Percentiles rank a stretch among this genome's conserved stretches.
Conservation (phyloP, 2,888 invertebrate species). For the Polymixis lichenea region DNA sequence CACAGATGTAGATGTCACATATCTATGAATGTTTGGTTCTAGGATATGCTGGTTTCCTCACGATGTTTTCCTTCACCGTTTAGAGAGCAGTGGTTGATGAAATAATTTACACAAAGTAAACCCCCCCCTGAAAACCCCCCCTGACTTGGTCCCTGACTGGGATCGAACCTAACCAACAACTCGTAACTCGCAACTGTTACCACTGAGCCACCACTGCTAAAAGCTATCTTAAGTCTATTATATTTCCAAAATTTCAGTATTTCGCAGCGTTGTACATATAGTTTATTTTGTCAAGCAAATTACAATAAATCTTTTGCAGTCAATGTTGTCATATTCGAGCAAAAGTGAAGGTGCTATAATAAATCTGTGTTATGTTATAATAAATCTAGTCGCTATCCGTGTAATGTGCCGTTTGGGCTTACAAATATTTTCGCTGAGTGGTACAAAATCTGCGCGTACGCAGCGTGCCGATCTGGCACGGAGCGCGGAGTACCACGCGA, state of each 20-base stretch:
- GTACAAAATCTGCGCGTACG: constrained; percentile 45
- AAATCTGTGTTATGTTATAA: constrained; percentile 65
- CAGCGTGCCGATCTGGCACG: constrained; percentile 65
- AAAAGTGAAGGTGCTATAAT: constrained; percentile 70
- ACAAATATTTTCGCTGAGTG: constrained; percentile 63
- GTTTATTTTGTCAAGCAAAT: constrained; percentile 45
- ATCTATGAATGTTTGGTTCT: too few relatives aligned
- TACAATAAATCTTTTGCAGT: constrained; percentile 60
- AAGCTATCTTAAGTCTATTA: not conserved
- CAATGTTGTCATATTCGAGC: constrained; percentile 66
- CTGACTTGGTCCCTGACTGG: too few relatives aligned
- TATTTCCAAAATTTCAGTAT: constrained; percentile 10
- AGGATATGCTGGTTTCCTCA: too few relatives aligned
- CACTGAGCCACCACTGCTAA: too few relatives aligned
- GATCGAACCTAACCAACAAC: too few relatives aligned
- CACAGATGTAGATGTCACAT: too few relatives aligned
- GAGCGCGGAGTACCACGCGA: constrained; percentile 47
- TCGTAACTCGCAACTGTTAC: too few relatives aligned
- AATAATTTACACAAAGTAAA: too few relatives aligned
- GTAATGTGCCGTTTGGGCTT: constrained; percentile 61
- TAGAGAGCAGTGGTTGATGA: too few relatives aligned
- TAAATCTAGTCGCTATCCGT: constrained; percentile 66
- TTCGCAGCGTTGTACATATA: constrained; percentile 9
- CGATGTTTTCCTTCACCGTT: too few relatives aligned
- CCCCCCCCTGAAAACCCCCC: too few relatives aligned